Conservation (phyloP, 2,797 vertebrate species). For the Parauchenoglanis ngamensis region DNA sequence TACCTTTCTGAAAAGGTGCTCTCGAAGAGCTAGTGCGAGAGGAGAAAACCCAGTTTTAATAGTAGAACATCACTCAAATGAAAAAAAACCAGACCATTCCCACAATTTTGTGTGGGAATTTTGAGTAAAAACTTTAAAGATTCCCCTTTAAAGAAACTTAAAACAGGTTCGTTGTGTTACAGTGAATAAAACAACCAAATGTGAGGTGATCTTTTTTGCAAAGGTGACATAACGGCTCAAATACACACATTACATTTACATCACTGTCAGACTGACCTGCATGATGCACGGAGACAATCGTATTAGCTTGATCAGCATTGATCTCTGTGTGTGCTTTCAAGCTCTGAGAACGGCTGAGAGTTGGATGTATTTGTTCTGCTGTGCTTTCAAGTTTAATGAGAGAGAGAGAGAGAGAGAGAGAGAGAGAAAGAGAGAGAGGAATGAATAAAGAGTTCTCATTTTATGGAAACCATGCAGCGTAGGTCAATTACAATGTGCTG, state of each 20-base stretch:
- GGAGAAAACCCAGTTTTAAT: no score
- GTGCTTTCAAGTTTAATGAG: slow-evolving; percentile 45
- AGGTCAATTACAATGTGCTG: slow-evolving; percentile 37
- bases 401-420: background rate
- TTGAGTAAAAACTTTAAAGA: no score
- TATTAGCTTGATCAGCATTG: slow-evolving; percentile 43
- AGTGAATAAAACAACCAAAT: background rate
- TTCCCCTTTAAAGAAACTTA: background rate
- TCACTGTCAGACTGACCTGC: slow-evolving; percentile 36
- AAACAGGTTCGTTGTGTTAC: background rate
- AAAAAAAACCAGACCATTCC: no score
- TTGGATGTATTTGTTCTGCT: slow-evolving; percentile 44
- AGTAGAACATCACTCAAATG: no score
- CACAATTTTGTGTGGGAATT: no score
- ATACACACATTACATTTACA: slow-evolving; percentile 33
- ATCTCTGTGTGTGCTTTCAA: slow-evolving; percentile 23
- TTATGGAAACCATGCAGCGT: slow-evolving; percentile 27
- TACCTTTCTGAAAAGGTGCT: no score
- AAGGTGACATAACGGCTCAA: background rate
- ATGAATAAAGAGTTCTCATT: slow-evolving; percentile 35
- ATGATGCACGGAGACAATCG: slow-evolving; percentile 27
- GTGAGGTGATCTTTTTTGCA: background rate
- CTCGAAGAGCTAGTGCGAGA: no score
- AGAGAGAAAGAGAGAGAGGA: slow-evolving; percentile 21
- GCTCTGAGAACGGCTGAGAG: slow-evolving; percentile 31